Evolutionary conservation across 2,888 invertebrate species (phyloP), one percentile per base, ranked within the genome.

Genomic region (Habrosyne pyritoides): DNA sequence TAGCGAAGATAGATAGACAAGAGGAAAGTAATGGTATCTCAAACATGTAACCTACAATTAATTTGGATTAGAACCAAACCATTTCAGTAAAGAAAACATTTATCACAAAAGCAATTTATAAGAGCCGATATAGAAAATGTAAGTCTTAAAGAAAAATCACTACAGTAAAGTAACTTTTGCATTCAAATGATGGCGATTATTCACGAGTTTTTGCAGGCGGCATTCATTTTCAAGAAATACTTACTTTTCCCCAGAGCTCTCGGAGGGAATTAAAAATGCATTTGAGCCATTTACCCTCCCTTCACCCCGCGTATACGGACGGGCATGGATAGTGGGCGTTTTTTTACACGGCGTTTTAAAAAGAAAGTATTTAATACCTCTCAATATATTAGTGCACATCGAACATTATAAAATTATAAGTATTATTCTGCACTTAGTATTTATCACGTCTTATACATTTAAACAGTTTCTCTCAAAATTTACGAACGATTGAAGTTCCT

Each of bases 181-280:
- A 49, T 42, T 42, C 21, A 53, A 56, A 53, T 46, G 26, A 55
- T 47, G 49, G 53, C 55, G 36, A 66, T 75, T 67, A 55, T 60
- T 67, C 63, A 64, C 21, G 54, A 53, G 53, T 69, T 67, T 69
- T 69, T 67, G 71, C 59, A 61, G 66, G 47, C 50, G 22, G 10
- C 62, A 66, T 69, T 61, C 60, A 72, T 72, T 69, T 67, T 56
- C 61, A 56, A 66, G 64, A 55, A 57, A 58, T 54, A 61, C 63
- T 67, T 56, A 60, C 63, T 66, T 67, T 60, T 36, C 21, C 53
- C 10, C 18, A 18, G 42, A 56, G 61, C 68, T 57, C 52, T 53
- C 47, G 22, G 54, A 51, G 60, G 60, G 63, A 70, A 77, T 79
- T 77, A 79, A 79, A 78, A 77, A 77, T 79, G 72, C 70, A 79